A percentile compares a stretch with the other conserved stretches of the same genome.
Evolutionary conservation across 2,797 vertebrate species (phyloP).

Genomic region (Fistularia commersonii): DNA sequence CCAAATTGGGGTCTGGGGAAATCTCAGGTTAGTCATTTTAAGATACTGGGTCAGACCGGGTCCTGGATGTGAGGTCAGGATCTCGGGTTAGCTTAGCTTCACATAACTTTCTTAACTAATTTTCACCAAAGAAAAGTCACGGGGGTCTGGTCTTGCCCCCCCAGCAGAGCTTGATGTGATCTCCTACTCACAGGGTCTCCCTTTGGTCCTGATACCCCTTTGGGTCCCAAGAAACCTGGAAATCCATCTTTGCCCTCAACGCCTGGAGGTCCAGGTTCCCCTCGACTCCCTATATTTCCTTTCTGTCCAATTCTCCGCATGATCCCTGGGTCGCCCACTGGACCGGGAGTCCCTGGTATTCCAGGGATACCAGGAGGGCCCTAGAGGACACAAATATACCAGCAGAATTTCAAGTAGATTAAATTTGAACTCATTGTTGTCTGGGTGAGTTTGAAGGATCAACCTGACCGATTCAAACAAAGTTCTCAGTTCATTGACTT

Average conservation of each 20-base stretch:
- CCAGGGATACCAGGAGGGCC: conserved; percentile 56
- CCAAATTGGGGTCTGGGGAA: no score
- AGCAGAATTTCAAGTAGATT: no score
- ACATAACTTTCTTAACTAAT: no score
- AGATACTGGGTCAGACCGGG: no score
- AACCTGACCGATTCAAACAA: background rate
- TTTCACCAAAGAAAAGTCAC: no score
- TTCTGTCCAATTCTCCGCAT: conserved; percentile 40
- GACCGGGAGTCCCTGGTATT: conserved; percentile 32
- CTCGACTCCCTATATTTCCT: conserved; percentile 43
- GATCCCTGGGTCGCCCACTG: conserved; percentile 51
- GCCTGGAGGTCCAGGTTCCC: conserved; percentile 36
- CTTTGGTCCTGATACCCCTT: conserved; percentile 55
- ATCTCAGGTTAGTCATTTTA: no score
- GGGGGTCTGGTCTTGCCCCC: background rate
- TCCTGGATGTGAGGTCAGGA: no score
- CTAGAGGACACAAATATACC: conserved; percentile 25
- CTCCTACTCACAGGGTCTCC: conserved; percentile 56
- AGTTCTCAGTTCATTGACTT: background rate
- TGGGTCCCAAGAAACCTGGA: conserved; percentile 38
- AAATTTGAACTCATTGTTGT: no score
- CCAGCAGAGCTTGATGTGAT: background rate
- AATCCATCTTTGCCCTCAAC: conserved; percentile 26
- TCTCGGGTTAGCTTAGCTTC: no score
- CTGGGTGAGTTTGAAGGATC: background rate